Evolutionary conservation across 2,888 invertebrate species (phyloP).

Genomic region (Meloe dianella): DNA sequence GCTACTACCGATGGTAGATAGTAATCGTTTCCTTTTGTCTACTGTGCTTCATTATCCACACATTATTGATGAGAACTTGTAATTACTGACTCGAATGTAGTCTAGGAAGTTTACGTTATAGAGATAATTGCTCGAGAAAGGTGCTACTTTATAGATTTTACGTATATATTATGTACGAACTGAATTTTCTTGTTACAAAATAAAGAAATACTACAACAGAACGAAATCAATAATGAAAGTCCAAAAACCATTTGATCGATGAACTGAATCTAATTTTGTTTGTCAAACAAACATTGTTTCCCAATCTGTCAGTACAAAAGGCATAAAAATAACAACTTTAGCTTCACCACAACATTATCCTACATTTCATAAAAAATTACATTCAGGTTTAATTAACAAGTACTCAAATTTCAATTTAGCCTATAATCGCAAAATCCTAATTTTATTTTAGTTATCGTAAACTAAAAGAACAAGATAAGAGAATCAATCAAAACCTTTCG

Average conservation of each 20-base stretch:
- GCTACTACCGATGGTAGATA: not conserved
- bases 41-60: constrained; percentile 25
- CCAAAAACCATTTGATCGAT: constrained; percentile 42
- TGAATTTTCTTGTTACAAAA: too few species aligned
- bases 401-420: constrained; percentile 1
- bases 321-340: not conserved
- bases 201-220: too few species aligned
- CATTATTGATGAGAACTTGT: constrained; percentile 31
- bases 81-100: constrained; percentile 25
- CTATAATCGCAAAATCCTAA: not conserved
- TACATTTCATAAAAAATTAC: not conserved
- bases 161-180: not conserved
- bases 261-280: constrained; percentile 43
- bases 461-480: not conserved
- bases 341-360: not conserved
- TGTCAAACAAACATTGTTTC: constrained; percentile 38
- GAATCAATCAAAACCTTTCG: constrained; percentile 44
- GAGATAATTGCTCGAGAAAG: constrained; percentile 14
- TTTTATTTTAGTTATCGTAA: not conserved
- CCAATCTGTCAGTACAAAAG: not conserved
- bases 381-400: not conserved
- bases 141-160: not conserved
- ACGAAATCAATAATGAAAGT: constrained; percentile 35
- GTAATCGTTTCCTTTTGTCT: constrained; percentile 11
- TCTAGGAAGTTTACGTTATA: constrained; percentile 25